phyloP scores from a whole-genome alignment of 2,113 vertebrate species.

The Hypocryptadius cinnamomeus region DNA sequence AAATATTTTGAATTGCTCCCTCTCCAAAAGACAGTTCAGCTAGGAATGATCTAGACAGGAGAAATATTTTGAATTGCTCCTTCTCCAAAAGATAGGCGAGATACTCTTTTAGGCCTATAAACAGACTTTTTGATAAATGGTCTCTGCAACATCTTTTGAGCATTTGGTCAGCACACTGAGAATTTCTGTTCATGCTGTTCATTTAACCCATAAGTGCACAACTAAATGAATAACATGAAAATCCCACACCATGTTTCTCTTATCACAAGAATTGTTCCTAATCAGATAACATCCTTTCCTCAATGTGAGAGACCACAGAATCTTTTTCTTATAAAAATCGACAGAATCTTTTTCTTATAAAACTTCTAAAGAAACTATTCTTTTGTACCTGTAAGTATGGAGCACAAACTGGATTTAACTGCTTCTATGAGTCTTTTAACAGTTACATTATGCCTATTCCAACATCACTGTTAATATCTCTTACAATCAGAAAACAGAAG shows the following conservation, averaged over 20 bases:
- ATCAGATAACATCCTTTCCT: not conserved
- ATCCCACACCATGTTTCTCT: not conserved
- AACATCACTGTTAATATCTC: not conserved
- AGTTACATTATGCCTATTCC: not conserved
- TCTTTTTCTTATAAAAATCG: not conserved
- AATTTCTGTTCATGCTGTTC: not conserved
- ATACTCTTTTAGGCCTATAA: not conserved
- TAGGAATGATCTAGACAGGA: not conserved
- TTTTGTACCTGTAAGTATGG: not conserved
- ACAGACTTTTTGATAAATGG: not conserved
- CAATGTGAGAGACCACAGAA: not conserved
- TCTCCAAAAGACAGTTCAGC: conserved; percentile 6
- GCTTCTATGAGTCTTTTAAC: not conserved
- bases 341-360: not conserved
- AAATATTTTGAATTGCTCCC: not conserved
- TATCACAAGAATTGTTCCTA: not conserved
- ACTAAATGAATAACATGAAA: not conserved
- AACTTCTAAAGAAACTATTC: not conserved
- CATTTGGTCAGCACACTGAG: not conserved
- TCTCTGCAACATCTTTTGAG: not conserved
- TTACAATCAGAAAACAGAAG: not conserved
- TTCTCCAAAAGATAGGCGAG: not conserved
- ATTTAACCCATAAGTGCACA: not conserved
- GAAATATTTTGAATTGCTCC: not conserved
- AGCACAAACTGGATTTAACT: not conserved